Evolutionary conservation across 2,888 invertebrate genomes (phyloP).

Genomic region (Andrena fulva): DNA sequence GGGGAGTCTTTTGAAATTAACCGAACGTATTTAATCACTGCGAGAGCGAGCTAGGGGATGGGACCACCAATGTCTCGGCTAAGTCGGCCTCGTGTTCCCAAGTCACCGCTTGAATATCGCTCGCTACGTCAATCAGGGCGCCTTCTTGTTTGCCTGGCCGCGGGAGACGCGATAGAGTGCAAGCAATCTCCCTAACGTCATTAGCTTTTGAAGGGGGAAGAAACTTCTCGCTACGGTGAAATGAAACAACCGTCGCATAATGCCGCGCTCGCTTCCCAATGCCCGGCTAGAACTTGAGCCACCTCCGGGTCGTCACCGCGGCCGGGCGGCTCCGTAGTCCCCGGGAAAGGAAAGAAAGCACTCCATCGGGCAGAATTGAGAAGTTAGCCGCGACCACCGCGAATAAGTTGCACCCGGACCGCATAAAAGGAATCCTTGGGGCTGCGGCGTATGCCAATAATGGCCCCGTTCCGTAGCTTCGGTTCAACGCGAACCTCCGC

Average conservation of each 20-base stretch:
- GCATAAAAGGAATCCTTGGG: not conserved
- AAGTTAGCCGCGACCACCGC: conserved; percentile 13
- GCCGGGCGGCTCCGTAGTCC: not conserved
- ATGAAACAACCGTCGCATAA: conserved; percentile 54
- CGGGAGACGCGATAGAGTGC: conserved; percentile 10
- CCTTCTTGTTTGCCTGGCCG: conserved; percentile 20
- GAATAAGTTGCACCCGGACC: not conserved
- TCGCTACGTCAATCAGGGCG: conserved; percentile 8
- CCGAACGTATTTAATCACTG: conserved; percentile 41
- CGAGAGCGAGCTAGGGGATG: conserved; percentile 4
- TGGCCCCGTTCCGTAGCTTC: not conserved
- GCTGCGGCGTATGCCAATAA: not conserved
- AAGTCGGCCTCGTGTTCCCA: not conserved
- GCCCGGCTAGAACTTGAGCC: not conserved
- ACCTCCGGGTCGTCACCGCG: not conserved
- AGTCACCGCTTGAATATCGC: conserved; percentile 3
- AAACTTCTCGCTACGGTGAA: conserved; percentile 35
- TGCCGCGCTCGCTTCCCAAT: conserved; percentile 12
- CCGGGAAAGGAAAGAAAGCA: conserved; percentile 22
- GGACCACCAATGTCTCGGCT: not conserved
- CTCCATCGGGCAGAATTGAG: conserved; percentile 20
- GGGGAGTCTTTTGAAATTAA: conserved; percentile 21
- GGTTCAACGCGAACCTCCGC: not conserved
- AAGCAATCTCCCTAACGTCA: conserved; percentile 45
- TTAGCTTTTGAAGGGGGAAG: conserved; percentile 26